These are phyloP conservation scores for Andrena bicolor DNA, from an alignment of 2,888 invertebrate species.

Conservation along the genomic window DNA sequence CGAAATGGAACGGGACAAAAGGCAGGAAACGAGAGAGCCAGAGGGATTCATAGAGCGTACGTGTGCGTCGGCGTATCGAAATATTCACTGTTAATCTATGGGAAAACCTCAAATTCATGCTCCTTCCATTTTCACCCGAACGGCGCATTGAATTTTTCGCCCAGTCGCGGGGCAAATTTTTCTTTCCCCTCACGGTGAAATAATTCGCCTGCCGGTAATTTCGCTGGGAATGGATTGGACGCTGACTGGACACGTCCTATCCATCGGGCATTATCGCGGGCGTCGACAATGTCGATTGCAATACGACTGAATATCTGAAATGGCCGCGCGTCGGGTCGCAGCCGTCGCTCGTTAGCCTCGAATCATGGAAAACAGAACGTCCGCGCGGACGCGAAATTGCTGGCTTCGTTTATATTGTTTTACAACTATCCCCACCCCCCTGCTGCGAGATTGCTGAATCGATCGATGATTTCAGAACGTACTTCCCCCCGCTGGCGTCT, in stretches of 20 bases:
- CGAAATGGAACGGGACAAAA: constrained; percentile 3
- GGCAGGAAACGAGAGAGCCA: background rate
- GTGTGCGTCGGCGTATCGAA: background rate
- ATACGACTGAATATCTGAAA: constrained; percentile 58
- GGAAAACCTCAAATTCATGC: constrained; percentile 1
- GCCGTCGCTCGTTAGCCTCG: constrained; percentile 57
- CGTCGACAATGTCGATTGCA: constrained; percentile 60
- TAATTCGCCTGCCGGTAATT: constrained; percentile 53
- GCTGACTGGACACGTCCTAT: constrained; percentile 29
- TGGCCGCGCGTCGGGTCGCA: constrained; percentile 48
- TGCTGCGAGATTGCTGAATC: background rate
- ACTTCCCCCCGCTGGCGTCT: background rate
- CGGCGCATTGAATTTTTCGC: background rate
- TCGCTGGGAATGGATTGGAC: constrained; percentile 20
- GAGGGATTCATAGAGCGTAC: background rate
- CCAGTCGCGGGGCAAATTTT: background rate
- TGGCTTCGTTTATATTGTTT: constrained; percentile 61
- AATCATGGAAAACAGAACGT: constrained; percentile 58
- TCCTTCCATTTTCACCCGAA: background rate
- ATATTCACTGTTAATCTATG: background rate
- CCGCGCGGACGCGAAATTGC: constrained; percentile 42
- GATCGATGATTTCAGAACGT: constrained; percentile 8
- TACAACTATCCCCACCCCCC: constrained; percentile 22
- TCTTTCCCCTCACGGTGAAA: constrained; percentile 5
- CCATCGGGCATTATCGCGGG: constrained; percentile 51